phyloP scores from a whole-genome alignment of 1,140 invertebrate species.

The Drosophila ogumai region DNA sequence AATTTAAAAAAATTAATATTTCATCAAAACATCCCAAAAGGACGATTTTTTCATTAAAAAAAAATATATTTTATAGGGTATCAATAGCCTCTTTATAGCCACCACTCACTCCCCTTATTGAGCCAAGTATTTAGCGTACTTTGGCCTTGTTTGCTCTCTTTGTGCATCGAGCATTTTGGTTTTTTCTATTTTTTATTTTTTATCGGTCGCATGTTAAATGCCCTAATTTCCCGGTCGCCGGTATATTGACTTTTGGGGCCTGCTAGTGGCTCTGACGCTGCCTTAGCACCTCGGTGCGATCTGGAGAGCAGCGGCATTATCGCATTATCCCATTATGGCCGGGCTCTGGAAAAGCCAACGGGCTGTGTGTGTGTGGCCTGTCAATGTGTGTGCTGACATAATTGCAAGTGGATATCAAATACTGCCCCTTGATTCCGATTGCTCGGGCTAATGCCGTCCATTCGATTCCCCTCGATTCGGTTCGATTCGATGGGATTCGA shows the following conservation, averaged over 20 bases:
- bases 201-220: constrained; percentile 71
- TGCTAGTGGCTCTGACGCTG: constrained; percentile 9
- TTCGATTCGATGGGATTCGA: background rate
- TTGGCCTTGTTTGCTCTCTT: constrained; percentile 48
- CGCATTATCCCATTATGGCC: constrained; percentile 6
- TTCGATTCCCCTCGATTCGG: background rate
- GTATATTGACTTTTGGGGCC: constrained; percentile 24
- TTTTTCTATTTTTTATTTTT: constrained; percentile 35
- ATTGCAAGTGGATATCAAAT: constrained; percentile 47
- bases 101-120: constrained; percentile 24
- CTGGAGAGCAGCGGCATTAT: constrained; percentile 7
- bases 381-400: constrained; percentile 36
- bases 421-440: constrained; percentile 27
- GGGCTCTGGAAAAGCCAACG: constrained; percentile 10
- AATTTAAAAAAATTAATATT: too few species aligned
- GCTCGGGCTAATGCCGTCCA: constrained; percentile 24
- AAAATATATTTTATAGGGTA: constrained; percentile 3
- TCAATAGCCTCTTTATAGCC: background rate
- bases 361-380: constrained; percentile 11
- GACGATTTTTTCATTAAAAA: background rate
- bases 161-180: background rate
- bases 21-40: too few species aligned
- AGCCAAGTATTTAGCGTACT: constrained; percentile 57
- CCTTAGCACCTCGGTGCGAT: constrained; percentile 67
- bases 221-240: constrained; percentile 66